Evolutionary conservation across 2,113 vertebrate genomes (phyloP).

Genomic region (Pelobates fuscus): DNA sequence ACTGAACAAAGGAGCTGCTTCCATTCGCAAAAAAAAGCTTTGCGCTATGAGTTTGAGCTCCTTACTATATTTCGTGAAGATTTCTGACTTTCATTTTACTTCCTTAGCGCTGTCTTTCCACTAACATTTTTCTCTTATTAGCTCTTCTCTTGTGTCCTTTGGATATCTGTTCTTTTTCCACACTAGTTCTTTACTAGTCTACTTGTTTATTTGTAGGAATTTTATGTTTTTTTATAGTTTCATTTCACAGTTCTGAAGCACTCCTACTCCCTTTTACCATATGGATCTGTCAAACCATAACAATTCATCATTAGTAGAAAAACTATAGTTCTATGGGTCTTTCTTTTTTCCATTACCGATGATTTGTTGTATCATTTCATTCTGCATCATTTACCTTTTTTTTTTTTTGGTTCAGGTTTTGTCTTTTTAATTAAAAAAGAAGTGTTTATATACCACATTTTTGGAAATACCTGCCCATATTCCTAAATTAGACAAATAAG

Average conservation of each 20-base stretch:
- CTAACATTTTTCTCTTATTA: slow-evolving; percentile 70
- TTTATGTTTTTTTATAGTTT: slow-evolving; percentile 66
- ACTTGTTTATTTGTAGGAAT: slow-evolving; percentile 66
- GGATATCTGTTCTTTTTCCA: slow-evolving; percentile 67
- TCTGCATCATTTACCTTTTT: slow-evolving; percentile 75
- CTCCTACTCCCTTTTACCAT: slow-evolving; percentile 65
- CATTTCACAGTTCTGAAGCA: slow-evolving; percentile 69
- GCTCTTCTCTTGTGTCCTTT: slow-evolving; percentile 71
- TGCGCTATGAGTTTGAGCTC: slow-evolving; percentile 79
- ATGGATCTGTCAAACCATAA: slow-evolving; percentile 50
- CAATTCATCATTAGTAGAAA: slow-evolving; percentile 56
- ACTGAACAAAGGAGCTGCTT: slow-evolving; percentile 86
- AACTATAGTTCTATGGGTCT: slow-evolving; percentile 56
- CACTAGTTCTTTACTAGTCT: slow-evolving; percentile 60
- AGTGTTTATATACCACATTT: too few species aligned
- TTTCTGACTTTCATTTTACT: slow-evolving; percentile 77
- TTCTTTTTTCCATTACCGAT: slow-evolving; percentile 53
- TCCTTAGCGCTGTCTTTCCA: slow-evolving; percentile 78
- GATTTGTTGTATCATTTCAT: slow-evolving; percentile 55
- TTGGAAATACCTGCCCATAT: too few species aligned
- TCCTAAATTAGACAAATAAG: too few species aligned
- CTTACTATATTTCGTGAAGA: slow-evolving; percentile 79
- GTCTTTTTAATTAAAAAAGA: slow-evolving; percentile 53
- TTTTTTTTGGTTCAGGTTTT: slow-evolving; percentile 61
- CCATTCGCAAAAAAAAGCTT: slow-evolving; percentile 84